phyloP scores from a whole-genome alignment of 2,888 invertebrate species.

The Lissonota sp. region DNA sequence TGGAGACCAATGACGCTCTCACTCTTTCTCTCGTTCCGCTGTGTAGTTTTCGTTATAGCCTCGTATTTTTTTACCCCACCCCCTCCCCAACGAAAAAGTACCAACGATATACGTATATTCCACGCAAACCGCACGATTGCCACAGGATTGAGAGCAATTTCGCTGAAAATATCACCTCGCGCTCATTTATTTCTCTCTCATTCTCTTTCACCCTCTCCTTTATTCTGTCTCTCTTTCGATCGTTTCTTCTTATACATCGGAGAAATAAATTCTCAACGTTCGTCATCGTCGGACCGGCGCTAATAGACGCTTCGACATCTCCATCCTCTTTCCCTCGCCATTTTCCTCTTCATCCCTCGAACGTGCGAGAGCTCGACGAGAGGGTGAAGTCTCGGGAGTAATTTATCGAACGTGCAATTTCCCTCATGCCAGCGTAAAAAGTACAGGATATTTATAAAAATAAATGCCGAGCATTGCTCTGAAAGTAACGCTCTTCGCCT shows the following conservation, averaged over 20 bases:
- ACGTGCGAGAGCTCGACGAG: too few species aligned
- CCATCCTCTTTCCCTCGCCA: neutral
- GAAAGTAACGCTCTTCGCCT: constrained; percentile 16
- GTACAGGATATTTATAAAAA: neutral
- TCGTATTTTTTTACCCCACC: neutral
- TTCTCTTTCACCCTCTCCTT: neutral
- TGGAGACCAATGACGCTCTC: constrained; percentile 38
- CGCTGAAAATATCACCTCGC: constrained; percentile 17
- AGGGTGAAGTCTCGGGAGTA: neutral
- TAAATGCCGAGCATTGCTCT: constrained; percentile 14
- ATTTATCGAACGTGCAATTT: constrained; percentile 8
- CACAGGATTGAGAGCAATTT: constrained; percentile 28
- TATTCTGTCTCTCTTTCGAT: neutral
- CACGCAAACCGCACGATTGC: constrained; percentile 13
- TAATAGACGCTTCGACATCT: constrained; percentile 32
- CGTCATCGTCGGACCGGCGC: neutral
- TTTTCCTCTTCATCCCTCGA: neutral
- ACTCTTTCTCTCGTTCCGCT: neutral
- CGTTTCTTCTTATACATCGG: constrained; percentile 14
- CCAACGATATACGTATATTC: constrained; percentile 20
- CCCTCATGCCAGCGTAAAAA: neutral
- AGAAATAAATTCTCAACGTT: constrained; percentile 50
- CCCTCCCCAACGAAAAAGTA: neutral
- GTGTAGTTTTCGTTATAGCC: constrained; percentile 28
- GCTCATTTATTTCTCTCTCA: neutral